Evolutionary conservation across 2,888 invertebrate genomes (phyloP), one percentile per base, ranked within the genome.

Genomic region (Spisula solida): DNA sequence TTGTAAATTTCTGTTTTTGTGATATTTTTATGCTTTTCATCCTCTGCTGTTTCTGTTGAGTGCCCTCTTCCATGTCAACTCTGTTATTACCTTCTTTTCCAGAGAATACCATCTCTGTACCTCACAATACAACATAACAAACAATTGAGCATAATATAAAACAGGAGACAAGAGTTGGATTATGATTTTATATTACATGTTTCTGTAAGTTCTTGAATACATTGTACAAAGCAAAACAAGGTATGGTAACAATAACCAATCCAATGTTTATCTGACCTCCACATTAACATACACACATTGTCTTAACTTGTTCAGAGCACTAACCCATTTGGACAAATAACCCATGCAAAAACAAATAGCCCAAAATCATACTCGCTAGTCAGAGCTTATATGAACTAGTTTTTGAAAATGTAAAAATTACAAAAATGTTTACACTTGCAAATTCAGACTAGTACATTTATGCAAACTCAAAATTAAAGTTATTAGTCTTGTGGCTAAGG

Each of bases 181-280:
- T 75, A 75, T 18, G 16, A 75, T 75, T 75, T 41, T 41, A 41
- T 75, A 75, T 75, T 75, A 75, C 75, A 75, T 75, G 75, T 34
- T 10, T 75, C 34, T 31, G 75, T 34, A 75, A 10, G 16, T 75
- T 75, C 75, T 75, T 75, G 75, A 34, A 75, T 75, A 75, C 18
- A 75, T 31, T 31, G 12, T 75, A 31, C 16, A 75, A 31, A 31
- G 12, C 31, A 75, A 75, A 75, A 75, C 60, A 25, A 25, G 25
- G 41, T 4, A 66, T 14, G 6, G 60, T 25, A 25, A 66, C 25
- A 25, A 25, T 1, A 66, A 66, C 60, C 25, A 4, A 25, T 66
- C 60, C n/a, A 0, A 25, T 60, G 60, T 66, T 2, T 66, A 12
- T 66, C 25, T 66, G 10, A n/a, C 6, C 5, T n/a, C 6, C 18